phyloP scores from a whole-genome alignment of 2,888 invertebrate genomes.

The Netelia virgata region DNA sequence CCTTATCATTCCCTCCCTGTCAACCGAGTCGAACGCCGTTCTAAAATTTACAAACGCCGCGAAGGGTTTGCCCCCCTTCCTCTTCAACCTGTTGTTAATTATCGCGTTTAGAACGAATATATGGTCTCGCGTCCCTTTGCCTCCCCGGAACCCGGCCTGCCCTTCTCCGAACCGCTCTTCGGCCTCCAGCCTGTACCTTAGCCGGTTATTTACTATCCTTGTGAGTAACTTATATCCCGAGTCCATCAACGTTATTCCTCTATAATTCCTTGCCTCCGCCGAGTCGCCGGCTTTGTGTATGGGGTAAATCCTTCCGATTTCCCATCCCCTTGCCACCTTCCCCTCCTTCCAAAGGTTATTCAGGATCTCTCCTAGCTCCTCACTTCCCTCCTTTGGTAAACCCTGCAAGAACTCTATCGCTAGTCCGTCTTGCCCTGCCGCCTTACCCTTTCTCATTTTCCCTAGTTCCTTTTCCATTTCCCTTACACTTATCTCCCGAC shows the following conservation, averaged over 20 bases:
- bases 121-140: constrained; percentile 1
- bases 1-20: background rate
- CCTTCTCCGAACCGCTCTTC: background rate
- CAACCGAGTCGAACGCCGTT: background rate
- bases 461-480: constrained; percentile 2
- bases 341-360: constrained; percentile 36
- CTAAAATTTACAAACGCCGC: background rate
- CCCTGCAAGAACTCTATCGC: constrained; percentile 44
- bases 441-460: constrained; percentile 22
- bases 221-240: constrained; percentile 3
- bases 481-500: background rate
- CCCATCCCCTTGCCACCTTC: constrained; percentile 18
- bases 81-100: background rate
- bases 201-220: background rate
- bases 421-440: constrained; percentile 41
- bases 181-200: background rate
- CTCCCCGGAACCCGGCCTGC: constrained; percentile 3
- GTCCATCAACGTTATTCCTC: constrained; percentile 29
- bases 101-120: background rate
- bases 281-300: constrained; percentile 32
- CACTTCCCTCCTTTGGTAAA: background rate
- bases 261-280: constrained; percentile 26
- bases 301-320: constrained; percentile 18
- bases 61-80: background rate
- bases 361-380: background rate